Evolutionary conservation across 2,797 vertebrate species (phyloP).

Genomic region (Echeneis naucrates): DNA sequence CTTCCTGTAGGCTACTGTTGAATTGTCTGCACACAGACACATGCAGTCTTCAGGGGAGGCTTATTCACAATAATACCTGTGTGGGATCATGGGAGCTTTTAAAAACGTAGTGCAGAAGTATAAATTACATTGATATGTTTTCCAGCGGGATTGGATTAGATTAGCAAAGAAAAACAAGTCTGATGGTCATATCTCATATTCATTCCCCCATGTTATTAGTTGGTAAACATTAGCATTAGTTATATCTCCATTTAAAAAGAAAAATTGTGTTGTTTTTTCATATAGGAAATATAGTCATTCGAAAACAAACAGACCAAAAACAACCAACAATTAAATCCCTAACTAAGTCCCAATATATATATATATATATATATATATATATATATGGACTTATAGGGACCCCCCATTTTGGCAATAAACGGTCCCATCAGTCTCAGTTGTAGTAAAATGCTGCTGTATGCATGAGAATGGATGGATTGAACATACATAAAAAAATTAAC

Average conservation of each 20-base stretch:
- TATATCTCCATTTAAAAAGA: background rate
- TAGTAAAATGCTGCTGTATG: background rate
- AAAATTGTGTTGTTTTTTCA: constrained; percentile 7
- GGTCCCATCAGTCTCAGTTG: background rate
- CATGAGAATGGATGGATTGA: background rate
- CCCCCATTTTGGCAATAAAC: background rate
- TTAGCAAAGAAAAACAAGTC: background rate
- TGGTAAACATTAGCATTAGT: background rate
- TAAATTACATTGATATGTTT: background rate
- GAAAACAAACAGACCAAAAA: background rate
- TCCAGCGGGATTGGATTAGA: background rate
- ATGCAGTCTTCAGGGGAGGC: background rate
- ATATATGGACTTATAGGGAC: no score
- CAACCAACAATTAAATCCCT: background rate
- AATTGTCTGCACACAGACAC: background rate
- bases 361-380: no score
- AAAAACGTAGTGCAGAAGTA: background rate
- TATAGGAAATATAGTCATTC: background rate
- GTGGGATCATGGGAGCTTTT: background rate
- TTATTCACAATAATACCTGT: background rate
- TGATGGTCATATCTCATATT: background rate
- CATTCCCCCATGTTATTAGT: background rate
- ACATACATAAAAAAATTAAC: background rate
- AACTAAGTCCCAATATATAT: constrained; percentile 5
- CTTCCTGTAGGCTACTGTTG: background rate